Percentiles rank a stretch among this genome's conserved stretches.
Conservation (phyloP, 2,888 invertebrate genomes). For the Venustoraphidia nigricollis region DNA sequence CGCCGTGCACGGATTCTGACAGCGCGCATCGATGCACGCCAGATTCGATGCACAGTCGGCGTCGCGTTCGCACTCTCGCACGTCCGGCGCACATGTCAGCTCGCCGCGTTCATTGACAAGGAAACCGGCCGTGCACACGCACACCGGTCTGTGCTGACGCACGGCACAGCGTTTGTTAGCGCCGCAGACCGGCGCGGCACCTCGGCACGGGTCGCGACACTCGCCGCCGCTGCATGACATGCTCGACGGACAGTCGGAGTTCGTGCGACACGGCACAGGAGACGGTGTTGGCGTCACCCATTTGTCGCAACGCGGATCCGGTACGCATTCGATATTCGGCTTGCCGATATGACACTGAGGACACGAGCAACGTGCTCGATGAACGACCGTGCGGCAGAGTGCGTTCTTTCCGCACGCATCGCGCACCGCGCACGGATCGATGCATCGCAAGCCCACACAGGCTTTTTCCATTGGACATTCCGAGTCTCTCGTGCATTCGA, state of each 20-base stretch:
- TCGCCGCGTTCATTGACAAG: slow-evolving; percentile 78
- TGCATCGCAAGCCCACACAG: slow-evolving; percentile 80
- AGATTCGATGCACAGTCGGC: slow-evolving; percentile 75
- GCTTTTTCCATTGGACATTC: slow-evolving; percentile 86
- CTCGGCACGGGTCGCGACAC: slow-evolving; percentile 67
- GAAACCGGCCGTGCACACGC: slow-evolving; percentile 80
- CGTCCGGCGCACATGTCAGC: slow-evolving; percentile 70
- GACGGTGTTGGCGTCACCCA: slow-evolving; percentile 39
- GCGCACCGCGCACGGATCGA: slow-evolving; percentile 78
- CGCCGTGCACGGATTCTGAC: slow-evolving; percentile 72
- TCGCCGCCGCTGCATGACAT: slow-evolving; percentile 56
- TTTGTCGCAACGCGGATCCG: slow-evolving; percentile 61
- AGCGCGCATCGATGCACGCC: slow-evolving; percentile 69
- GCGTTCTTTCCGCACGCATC: slow-evolving; percentile 84
- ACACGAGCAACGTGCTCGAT: slow-evolving; percentile 76
- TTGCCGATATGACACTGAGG: slow-evolving; percentile 77
- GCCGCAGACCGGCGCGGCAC: slow-evolving; percentile 52
- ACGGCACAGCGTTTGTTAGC: slow-evolving; percentile 80
- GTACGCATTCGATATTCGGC: slow-evolving; percentile 62
- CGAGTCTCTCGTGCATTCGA: slow-evolving; percentile 76
- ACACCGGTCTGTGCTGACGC: slow-evolving; percentile 67
- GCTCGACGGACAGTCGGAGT: slow-evolving; percentile 58
- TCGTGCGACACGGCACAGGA: slow-evolving; percentile 42
- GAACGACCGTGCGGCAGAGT: slow-evolving; percentile 69
- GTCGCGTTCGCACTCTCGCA: slow-evolving; percentile 62